phyloP scores from a whole-genome alignment of 2,113 vertebrate genomes.

The Scophthalmus maximus region DNA sequence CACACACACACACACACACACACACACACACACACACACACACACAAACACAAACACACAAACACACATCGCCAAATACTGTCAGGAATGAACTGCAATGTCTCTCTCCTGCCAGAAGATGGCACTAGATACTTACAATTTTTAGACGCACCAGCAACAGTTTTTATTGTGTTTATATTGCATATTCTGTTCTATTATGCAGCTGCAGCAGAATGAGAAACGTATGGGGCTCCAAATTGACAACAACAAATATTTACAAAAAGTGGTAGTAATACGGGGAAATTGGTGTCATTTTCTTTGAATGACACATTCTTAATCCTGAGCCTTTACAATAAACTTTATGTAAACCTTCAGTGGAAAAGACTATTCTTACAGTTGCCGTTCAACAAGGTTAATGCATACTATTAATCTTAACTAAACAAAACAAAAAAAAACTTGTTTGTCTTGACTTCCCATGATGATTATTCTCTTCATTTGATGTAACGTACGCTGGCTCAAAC shows the following conservation, averaged over 20 bases:
- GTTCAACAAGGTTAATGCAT: background rate
- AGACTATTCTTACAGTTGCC: background rate
- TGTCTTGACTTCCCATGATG: no score
- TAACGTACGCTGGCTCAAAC: no score
- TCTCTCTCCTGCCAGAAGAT: constrained; percentile 44
- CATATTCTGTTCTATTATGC: background rate
- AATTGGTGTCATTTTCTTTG: background rate
- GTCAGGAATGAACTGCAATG: constrained; percentile 12
- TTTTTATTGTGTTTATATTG: background rate
- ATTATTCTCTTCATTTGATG: background rate
- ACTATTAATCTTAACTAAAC: background rate
- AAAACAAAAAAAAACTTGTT: no score
- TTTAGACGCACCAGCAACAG: background rate
- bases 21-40: background rate
- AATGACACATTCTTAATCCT: background rate
- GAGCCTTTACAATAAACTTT: background rate
- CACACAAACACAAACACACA: background rate
- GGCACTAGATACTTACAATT: constrained; percentile 38
- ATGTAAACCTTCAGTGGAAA: background rate
- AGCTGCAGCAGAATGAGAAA: background rate
- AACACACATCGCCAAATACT: background rate
- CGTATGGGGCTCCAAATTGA: background rate
- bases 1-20: background rate
- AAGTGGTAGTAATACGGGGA: background rate
- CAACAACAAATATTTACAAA: background rate